These are phyloP conservation scores for Digitonthophagus gazella DNA, from an alignment of 2,888 invertebrate species.

Conservation along the genomic window DNA sequence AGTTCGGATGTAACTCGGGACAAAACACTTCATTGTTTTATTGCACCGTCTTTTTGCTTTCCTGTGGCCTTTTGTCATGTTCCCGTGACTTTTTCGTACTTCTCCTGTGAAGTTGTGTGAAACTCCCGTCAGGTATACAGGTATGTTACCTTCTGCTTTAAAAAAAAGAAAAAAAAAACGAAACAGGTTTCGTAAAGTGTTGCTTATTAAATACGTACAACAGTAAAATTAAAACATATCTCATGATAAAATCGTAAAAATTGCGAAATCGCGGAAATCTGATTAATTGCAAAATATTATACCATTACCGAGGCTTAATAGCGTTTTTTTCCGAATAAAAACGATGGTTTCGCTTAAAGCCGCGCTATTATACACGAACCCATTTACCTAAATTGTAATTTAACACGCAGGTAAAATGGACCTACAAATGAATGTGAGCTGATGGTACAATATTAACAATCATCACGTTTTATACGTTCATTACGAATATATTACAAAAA, in stretches of 20 bases:
- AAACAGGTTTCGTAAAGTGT: not conserved
- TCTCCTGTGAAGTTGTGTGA: not conserved
- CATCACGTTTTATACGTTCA: not conserved
- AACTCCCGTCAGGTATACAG: too few species aligned
- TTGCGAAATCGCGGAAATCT: not conserved
- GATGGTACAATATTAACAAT: not conserved
- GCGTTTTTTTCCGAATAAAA: not conserved
- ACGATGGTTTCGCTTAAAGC: not conserved
- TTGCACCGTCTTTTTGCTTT: not conserved
- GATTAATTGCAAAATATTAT: not conserved
- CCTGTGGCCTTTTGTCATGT: not conserved
- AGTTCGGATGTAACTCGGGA: not conserved
- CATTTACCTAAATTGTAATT: not conserved
- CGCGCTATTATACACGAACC: not conserved
- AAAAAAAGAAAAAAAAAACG: not conserved
- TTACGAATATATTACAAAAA: not conserved
- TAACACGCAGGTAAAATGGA: not conserved
- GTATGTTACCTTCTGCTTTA: not conserved
- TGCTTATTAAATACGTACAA: not conserved
- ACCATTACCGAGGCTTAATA: not conserved
- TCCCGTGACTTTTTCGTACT: not conserved
- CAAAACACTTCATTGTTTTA: conserved; percentile 8
- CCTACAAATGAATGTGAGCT: not conserved
- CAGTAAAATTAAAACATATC: not conserved
- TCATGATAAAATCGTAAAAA: not conserved